Conservation (phyloP, 2,888 invertebrate genomes). For the Oscheius sp. region DNA sequence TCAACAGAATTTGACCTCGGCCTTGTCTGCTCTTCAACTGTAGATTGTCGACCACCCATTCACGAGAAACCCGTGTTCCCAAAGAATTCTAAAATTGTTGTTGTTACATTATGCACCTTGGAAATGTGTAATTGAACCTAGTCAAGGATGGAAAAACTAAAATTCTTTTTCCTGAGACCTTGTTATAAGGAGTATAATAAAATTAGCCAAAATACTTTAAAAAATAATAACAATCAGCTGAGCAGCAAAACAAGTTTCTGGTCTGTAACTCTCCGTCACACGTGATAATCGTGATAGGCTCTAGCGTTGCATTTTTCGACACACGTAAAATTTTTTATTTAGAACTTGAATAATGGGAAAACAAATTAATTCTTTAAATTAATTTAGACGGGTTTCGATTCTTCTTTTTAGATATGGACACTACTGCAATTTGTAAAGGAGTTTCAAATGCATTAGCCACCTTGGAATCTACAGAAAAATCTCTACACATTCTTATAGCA, state of each 20-base stretch:
- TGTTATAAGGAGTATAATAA: too few relatives aligned
- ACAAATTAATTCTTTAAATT: too few relatives aligned
- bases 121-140: too few relatives aligned
- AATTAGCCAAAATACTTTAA: neutral
- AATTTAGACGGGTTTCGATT: too few relatives aligned
- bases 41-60: slow-evolving; percentile 59
- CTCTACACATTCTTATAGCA: neutral
- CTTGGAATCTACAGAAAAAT: neutral
- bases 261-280: neutral
- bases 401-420: slow-evolving; percentile 11
- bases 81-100: neutral
- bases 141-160: too few relatives aligned
- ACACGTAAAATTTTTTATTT: too few relatives aligned
- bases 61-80: slow-evolving; percentile 9
- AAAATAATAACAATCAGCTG: neutral
- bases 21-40: slow-evolving; percentile 52
- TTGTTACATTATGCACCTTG: too few relatives aligned
- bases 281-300: neutral
- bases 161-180: too few relatives aligned
- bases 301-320: too few relatives aligned
- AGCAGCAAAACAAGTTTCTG: neutral
- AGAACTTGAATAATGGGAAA: too few relatives aligned
- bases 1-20: slow-evolving; percentile 55
- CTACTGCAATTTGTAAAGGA: neutral
- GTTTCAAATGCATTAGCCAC: neutral